These are phyloP conservation scores for Gymnothorax reevesii DNA, from an alignment of 2,797 vertebrate genomes.

Conservation along the genomic window DNA sequence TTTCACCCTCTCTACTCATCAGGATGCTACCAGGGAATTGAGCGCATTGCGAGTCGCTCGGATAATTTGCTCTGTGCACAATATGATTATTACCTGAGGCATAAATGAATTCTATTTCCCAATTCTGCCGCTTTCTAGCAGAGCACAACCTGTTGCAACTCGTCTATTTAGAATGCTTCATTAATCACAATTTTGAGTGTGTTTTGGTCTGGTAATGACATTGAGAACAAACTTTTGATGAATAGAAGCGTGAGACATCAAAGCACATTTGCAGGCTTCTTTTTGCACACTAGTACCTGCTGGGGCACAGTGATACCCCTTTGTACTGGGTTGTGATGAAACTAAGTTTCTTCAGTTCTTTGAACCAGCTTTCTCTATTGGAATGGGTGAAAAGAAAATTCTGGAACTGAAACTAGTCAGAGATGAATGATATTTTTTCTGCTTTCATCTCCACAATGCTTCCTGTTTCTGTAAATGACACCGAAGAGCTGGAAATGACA, in stretches of 20 bases:
- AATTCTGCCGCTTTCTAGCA: neutral
- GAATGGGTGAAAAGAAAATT: neutral
- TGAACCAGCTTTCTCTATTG: neutral
- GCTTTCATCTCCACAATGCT: neutral
- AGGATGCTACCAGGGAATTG: neutral
- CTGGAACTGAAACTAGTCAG: neutral
- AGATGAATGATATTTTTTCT: neutral
- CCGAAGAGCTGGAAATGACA: neutral
- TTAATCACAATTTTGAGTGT: neutral
- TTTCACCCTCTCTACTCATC: neutral
- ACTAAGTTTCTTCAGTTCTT: neutral
- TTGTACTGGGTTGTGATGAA: neutral
- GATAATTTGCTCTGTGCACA: slow-evolving; percentile 11
- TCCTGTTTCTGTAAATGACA: neutral
- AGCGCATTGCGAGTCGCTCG: neutral
- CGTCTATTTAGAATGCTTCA: neutral
- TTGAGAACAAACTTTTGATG: slow-evolving; percentile 9
- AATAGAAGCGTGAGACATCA: neutral
- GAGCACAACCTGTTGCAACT: neutral
- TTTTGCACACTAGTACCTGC: neutral
- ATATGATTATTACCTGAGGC: slow-evolving; percentile 1
- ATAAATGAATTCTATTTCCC: slow-evolving; percentile 7
- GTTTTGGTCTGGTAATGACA: neutral
- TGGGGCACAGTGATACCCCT: neutral
- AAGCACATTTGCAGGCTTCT: neutral